Evolutionary conservation across 2,113 vertebrate genomes (phyloP), one percentile per base, ranked within the genome.

Genomic region (Lasiurus borealis): DNA sequence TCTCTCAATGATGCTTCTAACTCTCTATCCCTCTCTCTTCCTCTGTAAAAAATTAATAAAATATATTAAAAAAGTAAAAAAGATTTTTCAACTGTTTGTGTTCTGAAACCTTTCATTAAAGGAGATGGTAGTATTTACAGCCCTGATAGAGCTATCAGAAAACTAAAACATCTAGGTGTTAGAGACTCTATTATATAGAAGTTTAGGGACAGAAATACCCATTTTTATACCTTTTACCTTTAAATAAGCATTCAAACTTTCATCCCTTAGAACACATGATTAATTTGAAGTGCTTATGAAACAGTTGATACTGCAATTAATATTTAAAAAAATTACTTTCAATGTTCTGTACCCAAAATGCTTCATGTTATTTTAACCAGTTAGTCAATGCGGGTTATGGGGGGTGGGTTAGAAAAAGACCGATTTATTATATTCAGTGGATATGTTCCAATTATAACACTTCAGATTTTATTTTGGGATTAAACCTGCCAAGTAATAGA

Each of bases 381-480:
- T 66, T n/a, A 54, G 78, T 40, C 14, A 31, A 12, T 92, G 57
- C 11, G 48, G 81, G 78, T 23, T 18, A 25, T 16, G n/a, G 23
- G 21, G 19, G 11, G 7, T 29, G 73, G 29, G 52, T 29, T 50
- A 80, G 25, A 88, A 48, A 87, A 25, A 88, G 34, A 57, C 29
- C 2, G 34, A 54, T 12, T 81, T 71, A 71, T 12, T 31, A 44
- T 44, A 36, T 50, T 77, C 48, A 59, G 40, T 34, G 1, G 76
- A 29, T 69, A 5, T 95, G 44, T 83, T 91, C 46, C 59, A 77
- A 82, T n/a, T 31, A 31, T 50, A 88, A 90, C n/a, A 78, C 50
- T 64, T 62, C 15, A 50, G 80, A 91, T 91, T 95, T 95, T 89
- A 97, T 91, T 92, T 54, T 64, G 57, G 44, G 87, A 86, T 75